Base-by-base conservation (phyloP, 53 echinoderm and acorn worm genomes). In the Holothuria leucospilota region DNA sequence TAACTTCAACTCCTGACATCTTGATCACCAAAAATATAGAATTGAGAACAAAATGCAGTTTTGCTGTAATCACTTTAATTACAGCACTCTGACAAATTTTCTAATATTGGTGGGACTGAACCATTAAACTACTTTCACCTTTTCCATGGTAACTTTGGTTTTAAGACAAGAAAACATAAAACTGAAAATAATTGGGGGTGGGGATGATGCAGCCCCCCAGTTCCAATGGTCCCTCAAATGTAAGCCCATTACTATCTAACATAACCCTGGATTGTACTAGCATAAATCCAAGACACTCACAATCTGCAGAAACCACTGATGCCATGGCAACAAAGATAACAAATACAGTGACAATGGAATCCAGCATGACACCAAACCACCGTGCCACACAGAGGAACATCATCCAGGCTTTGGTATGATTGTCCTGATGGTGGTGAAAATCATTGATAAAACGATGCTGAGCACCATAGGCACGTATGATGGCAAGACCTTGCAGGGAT, bases 361-460 rank as follows among this genome's bases (percentile, higher is more conserved):
- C 98, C n/a, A 95, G 79, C 84, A 88, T 81, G 81, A 98, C 82
- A n/a, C 94, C 95, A 59, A 98, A 98, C 93, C 95, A 98, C 21
- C 95, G 86, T 5, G 94, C 86, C 9, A 90, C 87, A 38, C 89
- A 68, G 20, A 98, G 88, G 71, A 93, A 93, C 39, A 95, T 63
- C 38, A 93, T 93, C 98, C 98, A 98, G 0, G 93, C 83, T 46
- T 82, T 56, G 11, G 97, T 95, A 86, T 98, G 95, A 24, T 59
- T 51, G 82, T 98, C 95, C 78, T 92, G 84, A 65, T 93, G 93
- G 20, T 21, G 0, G 62, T 94, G 88, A 49, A 96, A 94, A 20
- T 88, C 80, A 15, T 52, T 25, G 30, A 81, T 81, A 87, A 98
- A 98, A 25, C 88, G 86, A 7, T 88, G 51, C 84, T 98, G 91